Base-by-base conservation (phyloP, 1,140 invertebrate genomes). In the Trissolcus basalis region DNA sequence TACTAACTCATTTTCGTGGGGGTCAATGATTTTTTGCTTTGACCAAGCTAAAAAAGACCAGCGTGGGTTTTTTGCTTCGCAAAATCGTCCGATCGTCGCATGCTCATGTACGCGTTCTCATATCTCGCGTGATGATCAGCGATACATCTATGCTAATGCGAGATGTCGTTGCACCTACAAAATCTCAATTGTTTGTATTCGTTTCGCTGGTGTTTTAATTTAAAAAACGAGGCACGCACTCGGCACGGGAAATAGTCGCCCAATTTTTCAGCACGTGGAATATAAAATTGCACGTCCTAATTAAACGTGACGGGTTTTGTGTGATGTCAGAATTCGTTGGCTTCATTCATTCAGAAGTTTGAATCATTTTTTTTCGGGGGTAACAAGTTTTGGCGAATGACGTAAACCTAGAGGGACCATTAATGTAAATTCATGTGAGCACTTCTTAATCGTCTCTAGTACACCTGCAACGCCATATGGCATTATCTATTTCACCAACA, bases 391-490 rank as follows among this genome's bases (percentile, higher is more conserved):
- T 79, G 77, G 81, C 78, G 79, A 86, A 86, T 73, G 83, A 81
- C 79, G 83, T 83, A 83, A 86, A 87, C 82, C 64, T 81, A 61
- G n/a, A n/a, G 75, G 56, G 75, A 49, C 79, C 71, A 82, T 87
- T 87, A 86, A 89, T 87, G 87, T 86, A 86, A 87, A 89, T 89
- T 86, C 86, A 83, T 86, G 81, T 82, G 76, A 80, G 82, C 55
- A 77, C 79, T 78, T 82, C 83, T 82, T 88, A 88, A 87, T 88
- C 86, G 85, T 68, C 83, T 82, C 80, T 77, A 19, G 83, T 87
- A 84, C 87, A 89, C 87, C 87, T 89, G 87, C 87, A 82, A 48
- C 76, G 71, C 86, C 87, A 89, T 89, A 89, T 89, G 87, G 86
- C 84, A 81, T 86, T 86, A 84, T 84, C 79, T 85, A 83, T 84